Evolutionary conservation across 2,113 vertebrate genomes (phyloP).

Genomic region (Tachysurus fulvidraco): DNA sequence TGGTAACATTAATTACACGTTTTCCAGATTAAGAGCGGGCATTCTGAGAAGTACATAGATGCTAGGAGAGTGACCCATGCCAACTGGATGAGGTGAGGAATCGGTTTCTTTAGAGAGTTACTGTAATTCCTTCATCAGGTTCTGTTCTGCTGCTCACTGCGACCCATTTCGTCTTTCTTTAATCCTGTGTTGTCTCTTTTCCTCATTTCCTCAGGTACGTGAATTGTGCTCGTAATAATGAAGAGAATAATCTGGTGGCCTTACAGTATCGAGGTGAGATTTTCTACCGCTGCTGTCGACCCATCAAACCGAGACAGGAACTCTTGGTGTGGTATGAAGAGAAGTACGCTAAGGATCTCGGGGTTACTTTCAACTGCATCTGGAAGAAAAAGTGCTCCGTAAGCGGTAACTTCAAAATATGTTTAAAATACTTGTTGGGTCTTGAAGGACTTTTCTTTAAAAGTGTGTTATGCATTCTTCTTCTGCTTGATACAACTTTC

Average conservation of each 20-base stretch:
- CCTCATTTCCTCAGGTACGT: not conserved
- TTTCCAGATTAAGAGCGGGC: not conserved
- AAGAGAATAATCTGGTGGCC: not conserved
- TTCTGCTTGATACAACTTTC: not conserved
- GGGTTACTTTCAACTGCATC: not conserved
- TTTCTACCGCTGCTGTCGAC: not conserved
- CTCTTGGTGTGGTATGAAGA: conserved; percentile 20
- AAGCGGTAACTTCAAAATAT: not conserved
- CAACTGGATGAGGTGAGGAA: conserved; percentile 10
- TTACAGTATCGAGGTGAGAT: not conserved
- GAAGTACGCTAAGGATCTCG: not conserved
- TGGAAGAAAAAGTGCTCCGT: not conserved
- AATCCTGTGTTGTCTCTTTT: not conserved
- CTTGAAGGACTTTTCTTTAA: not conserved
- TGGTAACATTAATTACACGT: not conserved
- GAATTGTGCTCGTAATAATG: not conserved
- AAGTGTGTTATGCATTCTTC: not conserved
- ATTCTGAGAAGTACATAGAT: conserved; percentile 9
- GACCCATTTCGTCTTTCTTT: not conserved
- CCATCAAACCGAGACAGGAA: conserved; percentile 9
- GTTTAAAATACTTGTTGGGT: not conserved
- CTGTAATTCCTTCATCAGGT: not conserved
- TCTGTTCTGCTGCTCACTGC: not conserved
- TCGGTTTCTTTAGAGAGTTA: not conserved
- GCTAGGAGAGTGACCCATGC: not conserved